These are phyloP conservation scores for Proteles cristata DNA, from an alignment of 2,113 vertebrate species.

Conservation along the genomic window DNA sequence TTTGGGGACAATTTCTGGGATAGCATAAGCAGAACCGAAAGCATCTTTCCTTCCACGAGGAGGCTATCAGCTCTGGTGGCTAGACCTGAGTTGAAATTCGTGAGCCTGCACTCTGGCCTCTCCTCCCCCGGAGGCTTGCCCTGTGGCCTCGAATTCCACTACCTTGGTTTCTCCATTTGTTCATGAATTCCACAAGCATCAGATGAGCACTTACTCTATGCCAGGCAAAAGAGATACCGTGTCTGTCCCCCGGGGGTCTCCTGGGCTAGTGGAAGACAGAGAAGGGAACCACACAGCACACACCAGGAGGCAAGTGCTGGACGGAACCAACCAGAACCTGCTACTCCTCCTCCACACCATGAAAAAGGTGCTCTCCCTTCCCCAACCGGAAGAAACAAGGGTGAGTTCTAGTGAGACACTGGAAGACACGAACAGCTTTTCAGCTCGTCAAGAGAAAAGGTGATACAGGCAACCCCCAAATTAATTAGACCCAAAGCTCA, in stretches of 20 bases:
- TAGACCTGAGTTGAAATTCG: neutral
- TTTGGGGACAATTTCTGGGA: neutral
- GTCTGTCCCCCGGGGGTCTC: neutral
- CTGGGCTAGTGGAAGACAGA: neutral
- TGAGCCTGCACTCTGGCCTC: neutral
- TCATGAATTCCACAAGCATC: neutral
- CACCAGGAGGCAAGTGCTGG: rapidly evolving
- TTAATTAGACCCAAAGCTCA: neutral
- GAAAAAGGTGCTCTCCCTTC: neutral
- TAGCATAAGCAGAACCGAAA: neutral
- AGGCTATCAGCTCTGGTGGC: neutral
- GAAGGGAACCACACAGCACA: neutral
- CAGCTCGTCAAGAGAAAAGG: neutral
- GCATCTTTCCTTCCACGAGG: neutral
- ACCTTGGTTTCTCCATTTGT: neutral
- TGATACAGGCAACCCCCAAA: neutral
- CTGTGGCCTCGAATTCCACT: neutral
- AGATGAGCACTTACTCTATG: neutral
- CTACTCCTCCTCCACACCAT: rapidly evolving
- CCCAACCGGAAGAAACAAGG: neutral
- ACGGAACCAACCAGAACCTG: neutral
- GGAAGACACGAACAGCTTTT: neutral
- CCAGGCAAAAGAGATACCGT: neutral
- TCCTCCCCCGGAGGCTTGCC: neutral
- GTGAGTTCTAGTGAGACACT: neutral